Evolutionary conservation across 2,797 vertebrate species (phyloP), one percentile per base, ranked within the genome.

Genomic region (Brachyalestes nurse): DNA sequence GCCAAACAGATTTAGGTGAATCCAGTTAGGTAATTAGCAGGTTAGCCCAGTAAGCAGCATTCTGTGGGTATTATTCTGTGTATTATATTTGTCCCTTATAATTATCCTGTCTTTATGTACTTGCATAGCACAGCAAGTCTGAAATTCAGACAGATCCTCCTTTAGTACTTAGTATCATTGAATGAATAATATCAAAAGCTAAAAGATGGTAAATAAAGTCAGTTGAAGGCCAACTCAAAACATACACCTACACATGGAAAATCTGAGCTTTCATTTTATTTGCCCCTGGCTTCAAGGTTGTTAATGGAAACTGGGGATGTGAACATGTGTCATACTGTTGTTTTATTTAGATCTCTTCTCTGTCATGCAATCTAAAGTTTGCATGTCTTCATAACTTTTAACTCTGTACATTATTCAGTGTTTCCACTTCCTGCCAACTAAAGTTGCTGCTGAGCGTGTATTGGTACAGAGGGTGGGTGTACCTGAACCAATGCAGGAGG

Each of bases 391-490:
- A 75, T 57, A 81, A 74, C 65, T 57, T 75, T 19, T 78, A 72
- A 58, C 60, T 72, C 42, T 73, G 25, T 23, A 23, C 16, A 19
- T 78, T 34, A 49, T 72, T 69, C 49, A 8, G 21, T 70, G 67
- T 82, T 88, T 87, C 86, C 86, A 88, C 60, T 87, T 88, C 87
- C 87, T 88, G 82, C 10, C 51, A 80, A 55, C 21, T 80, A 47
- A 57, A 64, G 47, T 34, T 53, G 49, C 65, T 53, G 12, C 9
- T 57, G 72, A 69, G 58, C 40, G 16, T 74, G 60, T 72, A 57
- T 17, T 17, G 47, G 64, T 60, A n/a, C 34, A 71, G 34, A 19
- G 47, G 40, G 78, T 86, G 83, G 75, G 78, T 81, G 80, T 73
- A 73, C 53, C 25, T 23, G 65, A 85, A 62, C 40, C 38, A 57